phyloP scores from a whole-genome alignment of 2,113 vertebrate species.

The Pterocles gutturalis region DNA sequence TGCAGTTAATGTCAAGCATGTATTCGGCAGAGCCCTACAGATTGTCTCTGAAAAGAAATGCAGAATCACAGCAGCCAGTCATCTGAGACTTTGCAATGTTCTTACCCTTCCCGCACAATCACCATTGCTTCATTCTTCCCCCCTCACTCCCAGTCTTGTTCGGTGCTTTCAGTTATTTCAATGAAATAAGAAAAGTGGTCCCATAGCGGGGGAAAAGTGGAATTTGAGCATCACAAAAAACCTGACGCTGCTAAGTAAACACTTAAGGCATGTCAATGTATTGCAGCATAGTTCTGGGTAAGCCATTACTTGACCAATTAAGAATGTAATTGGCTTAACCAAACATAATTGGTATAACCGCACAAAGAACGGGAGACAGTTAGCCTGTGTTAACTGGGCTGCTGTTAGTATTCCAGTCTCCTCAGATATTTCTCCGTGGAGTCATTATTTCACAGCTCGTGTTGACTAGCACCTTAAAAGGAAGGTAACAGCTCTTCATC shows the following conservation, averaged over 20 bases:
- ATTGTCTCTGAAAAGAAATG: neutral
- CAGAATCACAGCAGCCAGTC: neutral
- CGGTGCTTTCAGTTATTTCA: neutral
- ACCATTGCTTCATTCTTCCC: rapidly evolving
- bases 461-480: neutral
- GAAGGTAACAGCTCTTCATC: neutral
- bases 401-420: neutral
- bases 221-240: neutral
- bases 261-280: neutral
- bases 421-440: rapidly evolving
- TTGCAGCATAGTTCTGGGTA: neutral
- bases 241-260: neutral
- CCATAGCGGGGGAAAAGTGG: neutral
- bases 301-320: neutral
- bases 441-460: rapidly evolving
- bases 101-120: neutral
- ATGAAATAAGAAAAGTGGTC: neutral
- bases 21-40: neutral
- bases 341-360: neutral
- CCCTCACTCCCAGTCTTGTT: rapidly evolving
- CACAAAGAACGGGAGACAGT: neutral
- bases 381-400: neutral
- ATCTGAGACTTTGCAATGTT: neutral
- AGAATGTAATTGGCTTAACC: neutral
- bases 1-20: rapidly evolving